These are phyloP conservation scores for Rhinichthys klamathensis DNA, from an alignment of 2,113 vertebrate species.

Conservation along the genomic window DNA sequence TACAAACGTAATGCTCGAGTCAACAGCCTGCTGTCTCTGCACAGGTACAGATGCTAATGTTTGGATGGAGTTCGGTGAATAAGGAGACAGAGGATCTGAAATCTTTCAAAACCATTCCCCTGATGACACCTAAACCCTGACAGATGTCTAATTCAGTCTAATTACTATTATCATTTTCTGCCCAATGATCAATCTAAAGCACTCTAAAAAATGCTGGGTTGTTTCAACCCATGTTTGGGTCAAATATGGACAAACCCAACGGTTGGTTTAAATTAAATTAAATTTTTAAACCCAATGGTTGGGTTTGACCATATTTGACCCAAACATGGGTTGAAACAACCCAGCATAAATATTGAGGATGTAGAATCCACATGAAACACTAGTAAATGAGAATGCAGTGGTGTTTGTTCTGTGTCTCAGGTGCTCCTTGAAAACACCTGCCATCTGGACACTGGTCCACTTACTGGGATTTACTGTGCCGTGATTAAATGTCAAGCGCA, in stretches of 20 bases:
- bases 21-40: neutral
- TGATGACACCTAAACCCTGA: neutral
- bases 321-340: too few species aligned
- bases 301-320: too few species aligned
- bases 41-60: neutral
- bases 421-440: conserved; percentile 71
- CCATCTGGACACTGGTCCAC: conserved; percentile 70
- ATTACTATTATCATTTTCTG: neutral
- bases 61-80: neutral
- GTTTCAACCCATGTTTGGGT: too few species aligned
- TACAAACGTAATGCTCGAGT: conserved; percentile 8
- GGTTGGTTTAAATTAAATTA: too few species aligned
- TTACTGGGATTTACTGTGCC: conserved; percentile 53
- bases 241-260: too few species aligned
- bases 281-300: too few species aligned
- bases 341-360: neutral
- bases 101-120: neutral
- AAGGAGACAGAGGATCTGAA: neutral
- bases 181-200: neutral
- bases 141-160: neutral
- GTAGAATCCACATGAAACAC: neutral
- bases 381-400: neutral
- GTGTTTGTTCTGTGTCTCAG: conserved; percentile 72
- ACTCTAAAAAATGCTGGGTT: too few species aligned
- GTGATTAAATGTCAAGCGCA: conserved; percentile 42